Base-by-base conservation (phyloP, 2,113 vertebrate species). In the Cephalopholis sonnerati region DNA sequence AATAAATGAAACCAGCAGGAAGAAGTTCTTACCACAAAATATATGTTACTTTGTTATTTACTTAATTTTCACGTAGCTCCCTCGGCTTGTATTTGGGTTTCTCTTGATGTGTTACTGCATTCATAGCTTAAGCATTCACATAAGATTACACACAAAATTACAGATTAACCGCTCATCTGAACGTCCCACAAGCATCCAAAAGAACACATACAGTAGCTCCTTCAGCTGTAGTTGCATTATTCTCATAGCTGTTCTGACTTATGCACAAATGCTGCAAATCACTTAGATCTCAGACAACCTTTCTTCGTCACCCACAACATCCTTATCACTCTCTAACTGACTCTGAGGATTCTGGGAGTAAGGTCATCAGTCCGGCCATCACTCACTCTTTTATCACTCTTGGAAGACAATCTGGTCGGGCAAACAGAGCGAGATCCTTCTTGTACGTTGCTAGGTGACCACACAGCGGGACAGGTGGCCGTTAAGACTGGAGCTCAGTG, bases 371-470 rank as follows among this genome's bases (percentile, higher is more conserved):
- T 74, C 59, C 67, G 74, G 76, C 8, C 0, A n/a, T 74, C 41
- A 74, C 48, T 78, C 18, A 69, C 16, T 66, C 51, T 75, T 82
- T 54, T 22, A 74, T 36, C 58, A 2, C 71, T 48, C 65, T 16
- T 44, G 66, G 68, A 87, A 85, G 89, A 86, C 75, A 63, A 62
- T 83, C 63, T 66, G 53, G 81, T 58, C 10, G 10, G 46, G 48
- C 29, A 83, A 81, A 89, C 58, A 53, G 58, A 82, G 51, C 41
- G 11, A 62, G 54, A 69, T 74, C 73, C 57, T 78, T 53, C 70
- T 81, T 55, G 29, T 59, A 32, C 1, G 82, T 89, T 86, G 89
- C 90, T 79, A 80, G 82, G 87, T 69, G 79, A 89, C 82, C 53
- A n/a, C 59, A 51, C 66, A 72, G 51, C 20, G 10, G 71, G 77